Evolutionary conservation across 2,113 vertebrate genomes (phyloP), one percentile per base, ranked within the genome.

Genomic region (Neotragus pygmaeus): DNA sequence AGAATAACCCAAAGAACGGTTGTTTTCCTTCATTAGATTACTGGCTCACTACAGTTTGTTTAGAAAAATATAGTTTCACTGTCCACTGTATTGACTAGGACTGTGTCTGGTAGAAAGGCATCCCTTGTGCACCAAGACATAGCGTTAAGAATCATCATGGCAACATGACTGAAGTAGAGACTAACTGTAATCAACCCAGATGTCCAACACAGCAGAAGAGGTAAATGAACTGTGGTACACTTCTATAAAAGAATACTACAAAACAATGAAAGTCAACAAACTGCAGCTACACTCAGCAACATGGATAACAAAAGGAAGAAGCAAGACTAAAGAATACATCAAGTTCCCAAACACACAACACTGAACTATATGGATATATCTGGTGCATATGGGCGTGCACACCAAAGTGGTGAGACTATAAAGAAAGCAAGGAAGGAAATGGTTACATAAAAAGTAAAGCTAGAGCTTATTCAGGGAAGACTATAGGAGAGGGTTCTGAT

Each of bases 1-100:
- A 93, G 90, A 87, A 93, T 64, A 91, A 92, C 14, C 4, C 9
- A 91, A 88, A 64, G 23, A 96, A 66, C 4, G 3, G 30, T 16
- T 94, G 6, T 86, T 96, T 90, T 88, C 87, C 49, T 95, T 94
- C 70, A 27, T 82, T 55, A 75, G 70, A 36, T 75, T 82, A 77
- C 47, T 96, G 49, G 33, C 16, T 93, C 82, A 80, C 19, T 64
- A 88, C 17, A 73, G n/a, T 92, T 70, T 33, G 78, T 47, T 82
- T 57, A 47, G 75, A 91, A 82, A 95, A 94, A 70, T 62, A 43
- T 1, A 39, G 39, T 80, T 88, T 93, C 27, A 84, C 70, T 77
- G 81, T n/a, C 81, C 4, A 82, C 43, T 70, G 15, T 53, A 96
- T 58, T 77, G 45, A 49, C 53, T 78, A 64, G 60, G 75, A 91